phyloP scores from a whole-genome alignment of 2,888 invertebrate genomes.

The Omphaloscelis lunosa region DNA sequence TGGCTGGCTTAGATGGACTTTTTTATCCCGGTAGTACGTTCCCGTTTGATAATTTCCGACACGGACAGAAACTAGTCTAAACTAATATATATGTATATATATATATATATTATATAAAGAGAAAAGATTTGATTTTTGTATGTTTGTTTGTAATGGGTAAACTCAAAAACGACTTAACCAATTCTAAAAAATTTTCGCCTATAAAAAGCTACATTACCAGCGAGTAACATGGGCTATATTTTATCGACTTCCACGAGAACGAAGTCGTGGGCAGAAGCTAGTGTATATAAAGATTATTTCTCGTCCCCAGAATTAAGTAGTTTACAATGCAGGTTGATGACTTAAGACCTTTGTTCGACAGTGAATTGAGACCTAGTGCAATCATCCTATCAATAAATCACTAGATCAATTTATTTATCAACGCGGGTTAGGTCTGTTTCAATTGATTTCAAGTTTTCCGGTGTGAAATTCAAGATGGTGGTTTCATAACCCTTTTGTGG shows the following conservation, averaged over 20 bases:
- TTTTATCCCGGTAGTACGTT: not conserved
- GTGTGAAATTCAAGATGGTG: not conserved
- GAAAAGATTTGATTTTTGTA: too few relatives aligned
- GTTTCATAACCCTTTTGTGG: not conserved
- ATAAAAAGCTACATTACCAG: too few relatives aligned
- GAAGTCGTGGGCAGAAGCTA: too few relatives aligned
- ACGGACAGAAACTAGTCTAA: too few relatives aligned
- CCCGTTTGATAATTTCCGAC: not conserved
- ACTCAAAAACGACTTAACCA: too few relatives aligned
- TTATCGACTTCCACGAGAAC: too few relatives aligned
- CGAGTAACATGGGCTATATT: too few relatives aligned
- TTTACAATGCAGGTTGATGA: constrained; percentile 27
- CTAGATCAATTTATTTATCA: constrained; percentile 59
- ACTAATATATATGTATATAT: too few relatives aligned
- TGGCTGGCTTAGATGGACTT: not conserved
- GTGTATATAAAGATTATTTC: not conserved
- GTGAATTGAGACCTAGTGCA: constrained; percentile 52
- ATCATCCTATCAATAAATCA: constrained; percentile 62
- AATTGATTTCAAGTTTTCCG: constrained; percentile 30
- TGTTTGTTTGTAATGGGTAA: too few relatives aligned
- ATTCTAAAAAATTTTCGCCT: too few relatives aligned
- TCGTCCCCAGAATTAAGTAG: constrained; percentile 13
- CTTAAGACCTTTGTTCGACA: constrained; percentile 43
- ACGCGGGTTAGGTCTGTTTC: constrained; percentile 30
- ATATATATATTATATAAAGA: too few relatives aligned